Conservation (phyloP, 2,888 invertebrate species). For the Proisotoma minuta region DNA sequence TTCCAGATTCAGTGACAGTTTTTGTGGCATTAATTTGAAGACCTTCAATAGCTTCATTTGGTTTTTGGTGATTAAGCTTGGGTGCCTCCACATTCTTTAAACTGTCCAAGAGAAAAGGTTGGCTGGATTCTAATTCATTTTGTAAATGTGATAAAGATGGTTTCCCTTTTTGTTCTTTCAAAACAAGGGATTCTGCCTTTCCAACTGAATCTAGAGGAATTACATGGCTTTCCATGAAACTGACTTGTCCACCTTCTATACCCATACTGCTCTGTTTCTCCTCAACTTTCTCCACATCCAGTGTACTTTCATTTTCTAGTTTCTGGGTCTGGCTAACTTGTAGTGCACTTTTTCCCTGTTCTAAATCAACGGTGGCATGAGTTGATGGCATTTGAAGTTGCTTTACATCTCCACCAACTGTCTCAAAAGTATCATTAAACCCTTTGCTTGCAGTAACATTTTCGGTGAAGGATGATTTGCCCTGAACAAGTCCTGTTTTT, state of each 20-base stretch:
- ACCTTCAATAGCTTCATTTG: conserved; percentile 5
- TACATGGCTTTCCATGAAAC: background rate
- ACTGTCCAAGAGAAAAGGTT: background rate
- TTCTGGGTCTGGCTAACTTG: background rate
- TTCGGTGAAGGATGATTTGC: background rate
- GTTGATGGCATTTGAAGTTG: background rate
- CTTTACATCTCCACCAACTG: background rate
- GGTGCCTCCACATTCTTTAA: background rate
- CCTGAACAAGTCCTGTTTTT: background rate
- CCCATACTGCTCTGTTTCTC: background rate
- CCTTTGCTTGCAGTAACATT: background rate
- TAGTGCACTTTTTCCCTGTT: background rate
- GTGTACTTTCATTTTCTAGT: background rate
- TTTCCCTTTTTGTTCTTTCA: background rate
- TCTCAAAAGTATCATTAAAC: background rate
- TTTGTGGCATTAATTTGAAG: background rate
- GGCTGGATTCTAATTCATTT: background rate
- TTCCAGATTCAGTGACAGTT: background rate
- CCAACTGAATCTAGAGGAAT: background rate
- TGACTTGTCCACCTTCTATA: background rate
- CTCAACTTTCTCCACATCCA: background rate
- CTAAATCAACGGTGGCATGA: background rate
- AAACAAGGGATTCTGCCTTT: background rate
- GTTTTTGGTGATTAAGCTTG: background rate
- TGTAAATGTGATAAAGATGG: background rate